Base-by-base conservation (phyloP, 2,888 invertebrate genomes). In the Tiliacea aurago region DNA sequence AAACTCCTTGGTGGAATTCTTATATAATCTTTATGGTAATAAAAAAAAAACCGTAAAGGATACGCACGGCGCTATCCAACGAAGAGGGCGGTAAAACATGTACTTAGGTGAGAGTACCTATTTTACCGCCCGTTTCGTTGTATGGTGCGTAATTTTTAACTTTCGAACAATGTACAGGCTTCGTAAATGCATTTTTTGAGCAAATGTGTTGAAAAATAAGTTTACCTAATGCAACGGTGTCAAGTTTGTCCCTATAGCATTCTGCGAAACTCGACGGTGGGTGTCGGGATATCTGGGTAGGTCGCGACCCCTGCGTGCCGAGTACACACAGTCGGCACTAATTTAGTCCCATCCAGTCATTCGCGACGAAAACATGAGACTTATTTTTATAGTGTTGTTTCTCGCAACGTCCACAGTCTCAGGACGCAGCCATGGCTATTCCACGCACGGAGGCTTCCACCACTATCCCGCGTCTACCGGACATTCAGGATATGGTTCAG, bases 381-480 rank as follows among this genome's bases (percentile, higher is more conserved):
- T 73, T 20, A 33, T 47, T 71, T 61, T 74, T 13, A 6, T 78
- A 56, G 28, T 70, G 3, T 43, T 81, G 45, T 56, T 78, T 23
- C 28, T 84, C 10, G 33, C 65, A 11, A 65, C 65, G 41, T 56
- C 76, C 9, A 58, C 67, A n/a, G 74, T 63, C 11, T 71, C 73
- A n/a, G 76, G 63, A 18, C 49, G 77, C 41, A 10, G 73, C 68
- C 23, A 73, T 28, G 73, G 81, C 15, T 53, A 58, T 28, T 51
- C 56, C 33, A 70, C 69, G 5, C 65, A 68, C 18, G 67, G 78
- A 15, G 66, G 72, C 49, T 62, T 84, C 0, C 83, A 80, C 55
- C 33, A 70, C 0, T 90, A 90, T 69, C 89, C 90, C 10, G 63
- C 73, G 28, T 86, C 86, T 15, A 74, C 63, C 2, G 85, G 88